Conservation (phyloP, 2,888 invertebrate species). For the Scelioninae gen. 2 region DNA sequence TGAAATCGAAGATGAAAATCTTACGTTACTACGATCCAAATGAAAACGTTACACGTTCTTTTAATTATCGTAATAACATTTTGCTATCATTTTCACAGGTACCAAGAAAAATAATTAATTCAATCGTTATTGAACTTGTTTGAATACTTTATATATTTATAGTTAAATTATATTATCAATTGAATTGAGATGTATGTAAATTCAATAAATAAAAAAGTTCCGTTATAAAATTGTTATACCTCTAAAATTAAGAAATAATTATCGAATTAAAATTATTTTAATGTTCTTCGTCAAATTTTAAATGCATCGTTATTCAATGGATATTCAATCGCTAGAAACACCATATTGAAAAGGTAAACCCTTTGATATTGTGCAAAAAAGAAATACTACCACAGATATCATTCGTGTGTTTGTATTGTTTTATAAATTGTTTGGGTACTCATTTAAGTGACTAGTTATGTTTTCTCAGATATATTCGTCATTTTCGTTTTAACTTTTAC, state of each 20-base stretch:
- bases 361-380: slow-evolving; percentile 53
- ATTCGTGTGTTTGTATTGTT: slow-evolving; percentile 20
- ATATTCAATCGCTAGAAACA: no score
- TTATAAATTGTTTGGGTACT: slow-evolving; percentile 37
- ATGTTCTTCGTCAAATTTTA: no score
- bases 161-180: no score
- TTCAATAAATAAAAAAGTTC: no score
- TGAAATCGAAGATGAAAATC: slow-evolving; percentile 19
- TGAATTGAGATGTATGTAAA: no score
- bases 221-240: no score
- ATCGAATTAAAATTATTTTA: no score
- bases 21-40: slow-evolving; percentile 14
- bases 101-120: slow-evolving; percentile 24
- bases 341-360: no score
- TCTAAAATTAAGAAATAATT: no score
- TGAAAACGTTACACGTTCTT: slow-evolving; percentile 15
- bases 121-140: no score
- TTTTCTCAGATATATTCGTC: slow-evolving; percentile 49
- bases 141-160: no score
- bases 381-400: slow-evolving; percentile 41
- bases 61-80: slow-evolving; percentile 6
- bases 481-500: slow-evolving; percentile 19
- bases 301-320: no score
- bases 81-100: slow-evolving; percentile 22
- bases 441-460: slow-evolving; percentile 54